Evolutionary conservation across 2,888 invertebrate genomes (phyloP).

Genomic region (Atrina japonica): DNA sequence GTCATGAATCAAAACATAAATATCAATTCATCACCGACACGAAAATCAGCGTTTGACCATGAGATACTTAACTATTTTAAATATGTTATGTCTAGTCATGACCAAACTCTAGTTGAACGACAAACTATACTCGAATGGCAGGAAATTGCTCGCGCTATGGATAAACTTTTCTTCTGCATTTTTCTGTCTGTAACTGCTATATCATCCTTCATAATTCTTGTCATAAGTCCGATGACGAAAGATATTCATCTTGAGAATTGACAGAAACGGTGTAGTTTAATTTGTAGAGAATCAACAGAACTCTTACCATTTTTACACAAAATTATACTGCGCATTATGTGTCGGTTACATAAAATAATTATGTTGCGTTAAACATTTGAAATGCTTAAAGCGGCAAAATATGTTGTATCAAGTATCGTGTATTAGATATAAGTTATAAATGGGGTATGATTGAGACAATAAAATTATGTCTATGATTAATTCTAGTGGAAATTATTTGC

Average conservation of each 20-base stretch:
- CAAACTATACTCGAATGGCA: slow-evolving; percentile 74
- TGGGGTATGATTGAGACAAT: no score
- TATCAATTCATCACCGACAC: slow-evolving; percentile 16
- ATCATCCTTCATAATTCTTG: slow-evolving; percentile 81
- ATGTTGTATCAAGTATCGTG: no score
- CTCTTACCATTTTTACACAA: no score
- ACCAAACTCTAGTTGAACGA: slow-evolving; percentile 62
- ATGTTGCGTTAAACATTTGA: no score
- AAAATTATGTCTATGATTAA: no score
- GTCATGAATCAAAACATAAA: slow-evolving; percentile 47
- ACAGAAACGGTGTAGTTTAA: no score
- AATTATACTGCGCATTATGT: no score
- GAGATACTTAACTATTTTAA: slow-evolving; percentile 73
- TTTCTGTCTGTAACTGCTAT: slow-evolving; percentile 81
- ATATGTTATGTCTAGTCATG: slow-evolving; percentile 67
- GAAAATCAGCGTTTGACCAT: slow-evolving; percentile 55
- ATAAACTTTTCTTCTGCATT: slow-evolving; percentile 82
- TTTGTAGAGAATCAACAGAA: no score
- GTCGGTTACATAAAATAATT: no score
- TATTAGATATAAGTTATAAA: no score
- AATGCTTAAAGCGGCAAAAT: no score
- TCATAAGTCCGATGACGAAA: slow-evolving; percentile 81
- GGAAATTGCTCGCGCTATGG: slow-evolving; percentile 82
- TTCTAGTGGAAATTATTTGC: no score
- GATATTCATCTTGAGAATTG: slow-evolving; percentile 56